A percentile compares a stretch with the other conserved stretches of the same genome.
These are phyloP conservation scores for Anhinga rufa DNA, from an alignment of 2,113 vertebrate species.

Conservation along the genomic window DNA sequence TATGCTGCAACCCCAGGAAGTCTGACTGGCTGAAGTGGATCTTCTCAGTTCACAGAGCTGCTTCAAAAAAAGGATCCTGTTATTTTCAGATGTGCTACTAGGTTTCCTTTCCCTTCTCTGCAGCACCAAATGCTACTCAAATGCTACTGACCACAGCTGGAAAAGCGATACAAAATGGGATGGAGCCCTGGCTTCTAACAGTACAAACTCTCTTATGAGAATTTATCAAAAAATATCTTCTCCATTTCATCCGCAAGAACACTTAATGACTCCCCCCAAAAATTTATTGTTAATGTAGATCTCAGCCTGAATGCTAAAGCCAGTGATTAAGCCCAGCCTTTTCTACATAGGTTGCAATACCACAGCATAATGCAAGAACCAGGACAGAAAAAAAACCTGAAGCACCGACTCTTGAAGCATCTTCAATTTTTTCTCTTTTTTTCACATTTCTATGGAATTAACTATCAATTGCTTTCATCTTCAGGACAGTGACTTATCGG, in stretches of 20 bases:
- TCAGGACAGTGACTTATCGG: not conserved
- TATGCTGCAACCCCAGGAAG: not conserved
- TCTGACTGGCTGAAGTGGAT: not conserved
- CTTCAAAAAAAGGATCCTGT: not conserved
- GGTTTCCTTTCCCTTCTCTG: not conserved
- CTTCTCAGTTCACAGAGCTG: not conserved
- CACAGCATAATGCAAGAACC: not conserved
- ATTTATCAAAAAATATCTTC: not conserved
- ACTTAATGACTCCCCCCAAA: not conserved
- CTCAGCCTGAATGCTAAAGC: not conserved
- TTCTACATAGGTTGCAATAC: not conserved
- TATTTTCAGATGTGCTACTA: not conserved
- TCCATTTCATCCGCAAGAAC: not conserved
- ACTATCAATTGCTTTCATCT: not conserved
- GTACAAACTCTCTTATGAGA: not conserved
- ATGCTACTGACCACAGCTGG: not conserved
- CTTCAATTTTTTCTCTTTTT: not conserved
- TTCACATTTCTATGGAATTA: not conserved
- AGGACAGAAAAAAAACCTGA: not conserved
- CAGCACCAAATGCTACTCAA: not conserved
- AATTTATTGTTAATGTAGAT: accelerated
- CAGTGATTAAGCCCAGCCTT: not conserved
- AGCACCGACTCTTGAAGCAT: not conserved
- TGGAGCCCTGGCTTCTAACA: not conserved
- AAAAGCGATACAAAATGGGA: not conserved